Conservation (phyloP, 2,888 invertebrate species). For the Podabrus alpinus region DNA sequence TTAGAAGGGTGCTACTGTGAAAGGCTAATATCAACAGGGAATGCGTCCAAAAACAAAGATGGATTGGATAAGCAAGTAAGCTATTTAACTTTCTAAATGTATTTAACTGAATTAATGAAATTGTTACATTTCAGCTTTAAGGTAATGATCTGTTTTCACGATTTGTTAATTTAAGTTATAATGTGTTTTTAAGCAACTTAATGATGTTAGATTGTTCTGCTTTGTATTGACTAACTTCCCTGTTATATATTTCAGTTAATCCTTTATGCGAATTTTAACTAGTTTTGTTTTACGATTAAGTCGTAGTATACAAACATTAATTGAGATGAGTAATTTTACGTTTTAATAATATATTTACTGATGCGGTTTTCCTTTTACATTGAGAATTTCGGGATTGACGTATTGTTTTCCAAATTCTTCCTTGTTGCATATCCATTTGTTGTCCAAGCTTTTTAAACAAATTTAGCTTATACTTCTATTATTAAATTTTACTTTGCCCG, state of each 20-base stretch:
- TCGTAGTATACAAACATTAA: not conserved
- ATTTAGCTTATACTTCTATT: not conserved
- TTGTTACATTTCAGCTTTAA: not conserved
- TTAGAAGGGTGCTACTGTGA: constrained; percentile 90
- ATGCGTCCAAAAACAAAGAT: constrained; percentile 49
- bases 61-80: constrained; percentile 49
- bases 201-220: not conserved
- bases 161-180: not conserved
- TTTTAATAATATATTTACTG: no score
- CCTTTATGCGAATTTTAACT: not conserved
- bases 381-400: no score
- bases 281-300: not conserved
- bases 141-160: not conserved
- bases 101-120: not conserved
- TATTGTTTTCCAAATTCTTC: not conserved
- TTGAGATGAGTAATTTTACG: no score
- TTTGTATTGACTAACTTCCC: no score
- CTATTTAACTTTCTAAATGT: not conserved
- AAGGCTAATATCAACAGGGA: constrained; percentile 65
- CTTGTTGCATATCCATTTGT: not conserved
- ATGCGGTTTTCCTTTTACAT: no score
- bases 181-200: not conserved
- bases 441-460: not conserved
- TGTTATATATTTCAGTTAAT: no score
- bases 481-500: not conserved